phyloP scores from a whole-genome alignment of 2,113 vertebrate genomes.

The Candoia aspera region DNA sequence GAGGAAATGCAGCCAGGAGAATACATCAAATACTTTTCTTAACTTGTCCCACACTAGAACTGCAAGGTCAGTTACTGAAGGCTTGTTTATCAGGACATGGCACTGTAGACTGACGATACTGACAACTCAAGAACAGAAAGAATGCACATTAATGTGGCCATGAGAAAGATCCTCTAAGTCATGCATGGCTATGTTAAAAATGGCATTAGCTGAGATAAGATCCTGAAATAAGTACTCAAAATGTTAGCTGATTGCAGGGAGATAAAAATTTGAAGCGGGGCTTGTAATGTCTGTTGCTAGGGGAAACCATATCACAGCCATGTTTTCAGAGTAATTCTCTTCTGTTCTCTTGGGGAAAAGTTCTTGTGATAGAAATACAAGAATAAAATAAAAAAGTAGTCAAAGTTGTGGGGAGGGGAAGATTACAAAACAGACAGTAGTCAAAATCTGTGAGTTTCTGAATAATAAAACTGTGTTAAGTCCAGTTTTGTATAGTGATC shows the following conservation, averaged over 20 bases:
- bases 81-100: background rate
- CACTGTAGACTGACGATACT: background rate
- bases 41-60: background rate
- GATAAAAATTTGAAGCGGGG: slow-evolving; percentile 52
- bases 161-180: slow-evolving; percentile 8
- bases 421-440: background rate
- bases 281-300: slow-evolving; percentile 56
- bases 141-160: background rate
- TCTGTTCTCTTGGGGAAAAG: slow-evolving; percentile 26
- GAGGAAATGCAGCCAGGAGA: background rate
- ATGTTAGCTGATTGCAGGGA: slow-evolving; percentile 19
- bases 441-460: background rate
- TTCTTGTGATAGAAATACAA: slow-evolving; percentile 21
- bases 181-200: slow-evolving; percentile 27
- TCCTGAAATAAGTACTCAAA: slow-evolving; percentile 50
- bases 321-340: slow-evolving; percentile 45
- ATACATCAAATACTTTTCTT: background rate
- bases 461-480: background rate
- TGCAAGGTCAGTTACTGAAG: background rate
- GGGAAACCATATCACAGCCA: slow-evolving; percentile 59
- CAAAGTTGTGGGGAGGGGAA: background rate
- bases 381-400: slow-evolving; percentile 23
- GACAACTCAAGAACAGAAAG: background rate
- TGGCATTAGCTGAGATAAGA: slow-evolving; percentile 48
- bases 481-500: background rate